Evolutionary conservation across 2,888 invertebrate genomes (phyloP), one percentile per base, ranked within the genome.

Genomic region (Acleris laterana): DNA sequence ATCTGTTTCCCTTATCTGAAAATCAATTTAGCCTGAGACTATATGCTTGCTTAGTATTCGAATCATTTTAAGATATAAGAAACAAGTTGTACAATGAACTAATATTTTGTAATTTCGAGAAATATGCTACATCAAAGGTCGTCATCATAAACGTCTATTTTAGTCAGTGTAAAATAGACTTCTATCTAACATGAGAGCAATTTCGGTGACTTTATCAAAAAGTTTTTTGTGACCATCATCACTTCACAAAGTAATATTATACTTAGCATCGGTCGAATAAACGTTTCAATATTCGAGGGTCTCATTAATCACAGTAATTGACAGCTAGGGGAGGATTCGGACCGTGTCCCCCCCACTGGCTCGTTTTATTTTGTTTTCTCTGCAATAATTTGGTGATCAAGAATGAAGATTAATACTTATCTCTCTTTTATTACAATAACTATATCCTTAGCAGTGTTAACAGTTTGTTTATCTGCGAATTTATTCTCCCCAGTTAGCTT

Each of bases 241-340:
- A 80, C 81, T 88, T 85, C 79, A 78, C 77, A 74, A 84, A 85
- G 87, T 87, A 85, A 86, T 89, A 84, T 88, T 83, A 90, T 89
- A 89, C 88, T 88, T 85, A 82, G 83, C 82, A 82, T 81, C 81
- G 85, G 83, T 84, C 85, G 83, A 88, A 88, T 89, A 88, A 89
- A 89, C 89, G 89, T 89, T 93, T 90, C 90, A 90, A 92, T 93
- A 90, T 90, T 89, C 87, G 79, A 80, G 82, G 82, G 82, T 78
- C 87, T 87, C 91, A 93, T 92, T 93, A 90, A 92, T 92, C 91
- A 90, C 83, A 79, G 83, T 90, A 92, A 93, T 92, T 93, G 93
- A 92, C 92, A 88, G 83, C 79, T 83, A 82, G 85, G 79, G 87
- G 87, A 84, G 78, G 81, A 84, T 83, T 82, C 73, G 81, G 77